Evolutionary conservation across 2,888 invertebrate genomes (phyloP), one percentile per base, ranked within the genome.

Genomic region (Hemicrepidius hirtus): DNA sequence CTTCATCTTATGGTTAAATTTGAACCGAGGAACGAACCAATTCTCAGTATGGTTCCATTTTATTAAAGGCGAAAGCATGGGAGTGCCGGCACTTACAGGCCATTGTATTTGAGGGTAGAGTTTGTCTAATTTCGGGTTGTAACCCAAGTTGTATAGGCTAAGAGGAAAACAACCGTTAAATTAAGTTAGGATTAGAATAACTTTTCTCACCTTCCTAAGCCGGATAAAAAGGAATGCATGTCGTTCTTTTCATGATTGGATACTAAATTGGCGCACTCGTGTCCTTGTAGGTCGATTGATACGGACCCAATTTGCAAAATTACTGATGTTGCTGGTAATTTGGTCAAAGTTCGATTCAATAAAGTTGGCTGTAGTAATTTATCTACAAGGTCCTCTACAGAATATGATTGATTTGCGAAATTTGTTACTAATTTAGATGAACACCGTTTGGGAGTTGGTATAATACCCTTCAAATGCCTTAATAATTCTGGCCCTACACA

Each of bases 61-160:
- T n/a, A 98, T 90, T 1, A 94, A 87, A 3, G 96, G 93, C 0
- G 95, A 90, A 37, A 97, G 87, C 92, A 95, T 95, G 0, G 95
- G 94, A 0, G 97, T 97, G 0, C 93, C 92, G 16, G 93, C 90
- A 0, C 96, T 93, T 0, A 98, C 97, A 0, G 98, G 98, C 85
- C 91, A 96, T 46, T 90, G 82, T 0, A 96, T 88, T 24, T 88
- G 85, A 0, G 96, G 94, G 85, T 96, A 97, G 44, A 98, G 87
- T 68, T 92, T 91, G 0, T 93, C 89, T 3, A 97, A 85, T 73
- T 93, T 90, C 0, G 95, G 91, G 80, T 94, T 92, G 65, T 94
- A 82, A 1, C 98, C 98, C 24, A 89, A 88, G 76, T 92, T 91
- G 86, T 93, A 97, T 73, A 97, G 85, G 78, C 94, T 95, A 18